These are phyloP conservation scores for Caenorhabditis sp. DNA, from an alignment of 2,888 invertebrate species.

Conservation along the genomic window DNA sequence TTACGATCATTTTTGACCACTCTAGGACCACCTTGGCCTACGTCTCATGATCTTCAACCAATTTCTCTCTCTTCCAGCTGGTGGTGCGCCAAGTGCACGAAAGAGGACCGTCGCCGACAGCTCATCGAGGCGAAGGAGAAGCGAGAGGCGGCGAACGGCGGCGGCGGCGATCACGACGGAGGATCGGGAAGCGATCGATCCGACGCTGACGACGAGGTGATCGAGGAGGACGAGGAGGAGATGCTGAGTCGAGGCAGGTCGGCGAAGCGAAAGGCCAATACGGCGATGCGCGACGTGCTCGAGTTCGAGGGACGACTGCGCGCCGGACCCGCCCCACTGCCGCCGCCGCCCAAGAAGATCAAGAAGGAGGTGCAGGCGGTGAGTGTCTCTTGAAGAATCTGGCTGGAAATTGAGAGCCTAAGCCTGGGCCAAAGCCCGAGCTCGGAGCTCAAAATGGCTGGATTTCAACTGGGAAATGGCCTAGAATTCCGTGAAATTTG, in stretches of 20 bases:
- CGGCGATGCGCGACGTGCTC: slow-evolving; percentile 50
- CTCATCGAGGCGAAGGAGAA: slow-evolving; percentile 10
- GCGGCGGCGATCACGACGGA: not conserved
- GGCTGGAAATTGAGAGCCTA: not conserved
- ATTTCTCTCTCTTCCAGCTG: slow-evolving; percentile 32
- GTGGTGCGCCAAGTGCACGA: slow-evolving; percentile 46
- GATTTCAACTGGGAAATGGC: too few relatives aligned
- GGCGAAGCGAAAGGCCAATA: slow-evolving; percentile 55
- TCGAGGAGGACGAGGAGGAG: slow-evolving; percentile 36
- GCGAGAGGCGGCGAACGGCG: not conserved
- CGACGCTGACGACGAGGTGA: not conserved
- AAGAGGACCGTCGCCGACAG: slow-evolving; percentile 51
- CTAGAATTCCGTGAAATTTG: too few relatives aligned
- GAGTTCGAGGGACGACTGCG: slow-evolving; percentile 49
- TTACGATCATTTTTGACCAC: not conserved
- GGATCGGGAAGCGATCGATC: not conserved
- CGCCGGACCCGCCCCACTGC: slow-evolving; percentile 21
- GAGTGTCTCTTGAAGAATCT: not conserved
- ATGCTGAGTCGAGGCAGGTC: slow-evolving; percentile 9
- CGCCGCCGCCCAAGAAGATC: slow-evolving; percentile 34
- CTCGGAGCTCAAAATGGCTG: too few relatives aligned
- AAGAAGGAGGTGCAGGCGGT: slow-evolving; percentile 41
- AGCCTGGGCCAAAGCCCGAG: too few relatives aligned
- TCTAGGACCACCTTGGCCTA: not conserved
- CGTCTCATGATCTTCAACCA: not conserved